A percentile compares a stretch with the other conserved stretches of the same genome.
Evolutionary conservation across 2,888 invertebrate species (phyloP).

Genomic region (Sphaerophoria taeniata): DNA sequence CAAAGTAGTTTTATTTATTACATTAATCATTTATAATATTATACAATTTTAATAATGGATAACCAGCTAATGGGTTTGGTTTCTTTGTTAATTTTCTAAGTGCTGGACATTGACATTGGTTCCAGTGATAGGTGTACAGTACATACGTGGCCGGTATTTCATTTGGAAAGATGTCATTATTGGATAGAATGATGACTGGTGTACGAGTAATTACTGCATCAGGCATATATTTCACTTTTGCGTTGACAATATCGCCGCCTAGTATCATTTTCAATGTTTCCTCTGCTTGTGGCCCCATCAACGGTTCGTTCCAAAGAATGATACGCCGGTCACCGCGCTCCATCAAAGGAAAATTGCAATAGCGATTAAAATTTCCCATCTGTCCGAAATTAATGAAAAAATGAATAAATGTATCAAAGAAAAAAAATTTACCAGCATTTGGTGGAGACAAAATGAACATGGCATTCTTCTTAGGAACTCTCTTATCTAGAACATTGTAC

Average conservation of each 20-base stretch:
- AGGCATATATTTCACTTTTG: constrained; percentile 43
- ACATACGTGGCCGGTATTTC: too few species aligned
- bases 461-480: constrained; percentile 16
- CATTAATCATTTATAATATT: too few species aligned
- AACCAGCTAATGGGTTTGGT: too few species aligned
- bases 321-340: constrained; percentile 45
- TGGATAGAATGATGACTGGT: constrained; percentile 49
- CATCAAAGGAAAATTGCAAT: constrained; percentile 51
- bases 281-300: not conserved
- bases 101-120: too few species aligned
- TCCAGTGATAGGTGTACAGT: too few species aligned
- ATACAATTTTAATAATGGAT: too few species aligned
- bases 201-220: constrained; percentile 53
- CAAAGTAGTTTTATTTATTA: too few species aligned
- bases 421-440: constrained; percentile 25
- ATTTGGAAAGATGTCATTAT: constrained; percentile 56
- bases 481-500: constrained; percentile 5
- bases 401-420: constrained; percentile 24
- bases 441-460: not conserved
- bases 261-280: constrained; percentile 11
- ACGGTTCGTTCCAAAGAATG: constrained; percentile 23
- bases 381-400: constrained; percentile 30
- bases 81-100: too few species aligned
- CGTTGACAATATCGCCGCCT: constrained; percentile 35
- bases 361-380: constrained; percentile 27